Conservation (phyloP, 2,797 vertebrate species). For the Paguma larvata region DNA sequence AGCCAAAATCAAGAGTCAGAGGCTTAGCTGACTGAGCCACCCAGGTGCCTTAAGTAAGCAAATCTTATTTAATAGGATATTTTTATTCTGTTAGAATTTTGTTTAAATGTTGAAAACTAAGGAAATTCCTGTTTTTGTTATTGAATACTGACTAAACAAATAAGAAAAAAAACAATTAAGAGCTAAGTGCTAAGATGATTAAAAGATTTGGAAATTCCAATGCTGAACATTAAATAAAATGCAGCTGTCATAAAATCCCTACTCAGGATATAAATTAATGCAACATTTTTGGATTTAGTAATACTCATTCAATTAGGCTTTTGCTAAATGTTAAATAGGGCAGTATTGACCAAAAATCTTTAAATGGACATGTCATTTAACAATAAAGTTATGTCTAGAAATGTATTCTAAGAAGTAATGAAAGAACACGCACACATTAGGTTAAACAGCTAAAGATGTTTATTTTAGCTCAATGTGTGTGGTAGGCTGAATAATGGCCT, state of each 20-base stretch:
- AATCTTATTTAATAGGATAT: not conserved
- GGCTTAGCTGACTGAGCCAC: too few relatives aligned
- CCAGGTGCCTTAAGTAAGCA: not conserved
- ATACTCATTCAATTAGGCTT: not conserved
- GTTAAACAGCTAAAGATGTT: not conserved
- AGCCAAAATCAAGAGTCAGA: too few relatives aligned
- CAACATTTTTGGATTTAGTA: not conserved
- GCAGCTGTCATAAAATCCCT: not conserved
- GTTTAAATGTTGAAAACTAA: not conserved
- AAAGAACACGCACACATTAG: not conserved
- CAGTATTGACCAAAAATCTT: not conserved
- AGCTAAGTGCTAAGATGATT: not conserved
- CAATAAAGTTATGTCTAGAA: not conserved
- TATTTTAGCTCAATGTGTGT: not conserved
- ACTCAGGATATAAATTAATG: not conserved
- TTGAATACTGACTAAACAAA: not conserved
- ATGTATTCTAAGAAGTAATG: not conserved
- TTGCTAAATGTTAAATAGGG: not conserved
- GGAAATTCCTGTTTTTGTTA: not conserved
- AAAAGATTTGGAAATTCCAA: not conserved
- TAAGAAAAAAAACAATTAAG: not conserved
- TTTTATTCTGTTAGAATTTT: slow-evolving; percentile 38
- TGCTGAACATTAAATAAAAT: slow-evolving; percentile 46
- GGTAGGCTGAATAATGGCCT: not conserved
- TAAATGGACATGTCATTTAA: not conserved